A percentile compares a stretch with the other conserved stretches of the same genome.
Conservation (phyloP, 2,888 invertebrate species). For the Hirtodrosophila cameraria region DNA sequence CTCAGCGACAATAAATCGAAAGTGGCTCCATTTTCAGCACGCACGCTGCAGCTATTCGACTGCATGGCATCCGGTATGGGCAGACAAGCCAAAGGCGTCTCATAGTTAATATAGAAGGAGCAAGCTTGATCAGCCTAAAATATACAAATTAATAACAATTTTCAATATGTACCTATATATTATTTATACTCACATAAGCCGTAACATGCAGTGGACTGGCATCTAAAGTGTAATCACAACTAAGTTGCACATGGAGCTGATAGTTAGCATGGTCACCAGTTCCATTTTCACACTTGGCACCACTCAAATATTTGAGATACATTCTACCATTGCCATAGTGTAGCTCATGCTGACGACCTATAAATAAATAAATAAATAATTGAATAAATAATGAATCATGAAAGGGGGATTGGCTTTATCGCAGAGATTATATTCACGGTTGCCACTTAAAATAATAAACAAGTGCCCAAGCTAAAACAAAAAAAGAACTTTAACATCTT, state of each 20-base stretch:
- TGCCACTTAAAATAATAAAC: no score
- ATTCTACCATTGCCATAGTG: slow-evolving; percentile 80
- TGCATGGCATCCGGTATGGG: slow-evolving; percentile 76
- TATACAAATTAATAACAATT: not conserved
- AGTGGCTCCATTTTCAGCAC: slow-evolving; percentile 66
- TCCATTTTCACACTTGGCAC: slow-evolving; percentile 78
- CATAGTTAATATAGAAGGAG: slow-evolving; percentile 79
- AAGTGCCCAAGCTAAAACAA: no score
- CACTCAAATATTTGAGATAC: slow-evolving; percentile 80
- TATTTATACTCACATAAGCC: slow-evolving; percentile 71
- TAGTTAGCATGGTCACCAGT: slow-evolving; percentile 56
- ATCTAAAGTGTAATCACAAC: slow-evolving; percentile 83
- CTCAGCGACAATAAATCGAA: slow-evolving; percentile 82
- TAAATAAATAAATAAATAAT: not conserved
- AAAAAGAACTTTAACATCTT: no score
- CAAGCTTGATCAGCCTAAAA: slow-evolving; percentile 76
- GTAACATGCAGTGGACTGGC: slow-evolving; percentile 70
- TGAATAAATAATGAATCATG: not conserved
- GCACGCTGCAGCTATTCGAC: slow-evolving; percentile 77
- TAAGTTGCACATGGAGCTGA: slow-evolving; percentile 76
- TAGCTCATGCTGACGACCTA: slow-evolving; percentile 81
- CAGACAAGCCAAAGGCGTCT: slow-evolving; percentile 81
- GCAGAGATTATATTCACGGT: no score
- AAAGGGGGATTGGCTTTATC: no score
- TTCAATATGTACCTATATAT: no score